Evolutionary conservation across 2,113 vertebrate species (phyloP), one percentile per base, ranked within the genome.

Genomic region (Bungarus multicinctus): DNA sequence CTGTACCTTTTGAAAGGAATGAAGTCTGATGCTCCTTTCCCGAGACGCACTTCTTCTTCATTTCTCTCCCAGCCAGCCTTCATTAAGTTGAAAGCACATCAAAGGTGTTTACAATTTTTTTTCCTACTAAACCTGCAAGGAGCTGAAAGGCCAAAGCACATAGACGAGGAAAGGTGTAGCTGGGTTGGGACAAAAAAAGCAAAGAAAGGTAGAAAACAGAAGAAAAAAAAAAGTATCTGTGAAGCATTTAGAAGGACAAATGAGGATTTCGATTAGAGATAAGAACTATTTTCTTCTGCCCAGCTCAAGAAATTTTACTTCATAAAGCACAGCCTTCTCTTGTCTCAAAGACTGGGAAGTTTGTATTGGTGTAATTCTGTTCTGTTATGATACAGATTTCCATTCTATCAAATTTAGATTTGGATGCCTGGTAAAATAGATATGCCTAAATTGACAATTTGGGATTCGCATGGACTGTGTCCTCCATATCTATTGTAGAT

Each of bases 1-100:
- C 52, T 47, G 86, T 94, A 94, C 91, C 18, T 55, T 92, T 92
- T 95, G 69, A 93, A 93, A 54, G 11, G 45, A 45, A 90, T 58
- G 45, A 92, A 92, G 85, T 91, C 92, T 10, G 47, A 64, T 43
- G 45, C 4, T 22, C 16, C 43, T 89, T 58, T 53, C n/a, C 30
- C 45, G 52, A n/a, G 25, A 18, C 53, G 16, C 39, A 5, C 69
- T 30, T 25, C 60, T 85, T 50, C 47, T 54, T 54, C 16, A 45
- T 34, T 85, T 93, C 52, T 8, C 34, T 89, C 85, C 52, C 74
- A 50, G 52, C 18, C 54, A 85, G 88, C 25, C 81, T 64, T 23
- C 85, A 87, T 87, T 85, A 86, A 50, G 23, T 43, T 87, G 55
- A 85, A 43, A 90, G 16, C 47, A 86, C 47, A 43, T 30, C 55